phyloP scores from a whole-genome alignment of 2,888 invertebrate genomes.

The Apodemia duryi region DNA sequence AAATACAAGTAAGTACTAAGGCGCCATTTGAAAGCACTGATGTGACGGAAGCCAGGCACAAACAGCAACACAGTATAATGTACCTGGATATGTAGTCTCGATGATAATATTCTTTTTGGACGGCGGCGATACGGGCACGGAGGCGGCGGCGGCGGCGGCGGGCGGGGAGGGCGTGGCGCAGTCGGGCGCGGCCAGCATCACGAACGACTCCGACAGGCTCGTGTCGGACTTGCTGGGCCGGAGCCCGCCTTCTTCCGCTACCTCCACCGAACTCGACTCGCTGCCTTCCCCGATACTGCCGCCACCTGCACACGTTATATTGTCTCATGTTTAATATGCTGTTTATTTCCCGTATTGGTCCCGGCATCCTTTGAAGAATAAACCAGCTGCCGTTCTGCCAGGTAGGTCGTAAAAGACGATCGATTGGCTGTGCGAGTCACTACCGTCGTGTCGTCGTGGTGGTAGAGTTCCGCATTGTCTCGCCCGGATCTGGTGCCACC shows the following conservation, averaged over 20 bases:
- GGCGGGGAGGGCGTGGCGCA: slow-evolving; percentile 40
- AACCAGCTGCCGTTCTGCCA: no score
- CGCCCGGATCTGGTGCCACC: no score
- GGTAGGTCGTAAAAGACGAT: no score
- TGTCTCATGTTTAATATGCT: no score
- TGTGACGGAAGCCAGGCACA: background rate
- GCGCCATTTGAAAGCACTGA: background rate
- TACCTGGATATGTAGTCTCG: slow-evolving; percentile 27
- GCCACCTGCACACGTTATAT: slow-evolving; percentile 56
- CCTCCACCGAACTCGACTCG: slow-evolving; percentile 57
- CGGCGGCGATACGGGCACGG: background rate
- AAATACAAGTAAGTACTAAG: no score
- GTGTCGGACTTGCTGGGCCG: slow-evolving; percentile 94
- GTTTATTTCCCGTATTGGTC: no score
- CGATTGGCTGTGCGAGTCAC: no score
- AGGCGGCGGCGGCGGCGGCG: slow-evolving; percentile 18
- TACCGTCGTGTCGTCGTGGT: no score
- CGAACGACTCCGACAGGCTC: slow-evolving; percentile 93
- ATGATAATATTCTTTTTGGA: slow-evolving; percentile 21
- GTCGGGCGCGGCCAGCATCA: slow-evolving; percentile 83
- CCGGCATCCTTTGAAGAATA: no score
- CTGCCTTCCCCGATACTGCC: slow-evolving; percentile 76
- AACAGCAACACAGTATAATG: background rate
- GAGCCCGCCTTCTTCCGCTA: slow-evolving; percentile 73
- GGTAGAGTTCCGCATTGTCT: no score